Evolutionary conservation across 2,797 vertebrate species (phyloP).

Genomic region (Ctenosaura bakeri): DNA sequence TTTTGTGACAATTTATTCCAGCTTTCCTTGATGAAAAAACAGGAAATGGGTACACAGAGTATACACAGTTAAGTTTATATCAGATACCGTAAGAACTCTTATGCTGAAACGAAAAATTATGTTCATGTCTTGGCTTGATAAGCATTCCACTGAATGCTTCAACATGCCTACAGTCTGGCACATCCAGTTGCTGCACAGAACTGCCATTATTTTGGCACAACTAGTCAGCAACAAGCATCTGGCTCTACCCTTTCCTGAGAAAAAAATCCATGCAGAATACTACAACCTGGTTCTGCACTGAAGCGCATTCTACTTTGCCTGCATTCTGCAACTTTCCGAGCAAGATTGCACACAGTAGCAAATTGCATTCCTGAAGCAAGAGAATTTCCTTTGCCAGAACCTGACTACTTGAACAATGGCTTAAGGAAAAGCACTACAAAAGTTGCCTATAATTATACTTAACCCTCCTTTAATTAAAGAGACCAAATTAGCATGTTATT

Average conservation of each 20-base stretch:
- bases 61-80: background rate
- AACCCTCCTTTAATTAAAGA: background rate
- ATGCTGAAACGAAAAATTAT: slow-evolving; percentile 4
- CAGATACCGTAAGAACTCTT: background rate
- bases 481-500: background rate
- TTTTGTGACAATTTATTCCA: background rate
- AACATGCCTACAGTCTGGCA: background rate
- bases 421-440: background rate
- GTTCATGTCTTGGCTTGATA: background rate
- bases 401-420: background rate
- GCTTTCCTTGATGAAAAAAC: background rate
- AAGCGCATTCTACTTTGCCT: background rate
- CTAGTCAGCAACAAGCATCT: background rate
- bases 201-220: background rate
- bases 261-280: background rate
- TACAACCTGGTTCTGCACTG: background rate
- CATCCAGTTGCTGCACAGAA: background rate
- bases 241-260: background rate
- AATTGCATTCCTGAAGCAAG: background rate
- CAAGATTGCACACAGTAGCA: background rate
- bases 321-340: background rate
- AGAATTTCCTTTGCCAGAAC: background rate
- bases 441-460: background rate
- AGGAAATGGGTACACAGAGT: background rate
- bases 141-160: background rate